Evolutionary conservation across 2,797 vertebrate species (phyloP), one percentile per base, ranked within the genome.

Genomic region (Monodelphis domestica): DNA sequence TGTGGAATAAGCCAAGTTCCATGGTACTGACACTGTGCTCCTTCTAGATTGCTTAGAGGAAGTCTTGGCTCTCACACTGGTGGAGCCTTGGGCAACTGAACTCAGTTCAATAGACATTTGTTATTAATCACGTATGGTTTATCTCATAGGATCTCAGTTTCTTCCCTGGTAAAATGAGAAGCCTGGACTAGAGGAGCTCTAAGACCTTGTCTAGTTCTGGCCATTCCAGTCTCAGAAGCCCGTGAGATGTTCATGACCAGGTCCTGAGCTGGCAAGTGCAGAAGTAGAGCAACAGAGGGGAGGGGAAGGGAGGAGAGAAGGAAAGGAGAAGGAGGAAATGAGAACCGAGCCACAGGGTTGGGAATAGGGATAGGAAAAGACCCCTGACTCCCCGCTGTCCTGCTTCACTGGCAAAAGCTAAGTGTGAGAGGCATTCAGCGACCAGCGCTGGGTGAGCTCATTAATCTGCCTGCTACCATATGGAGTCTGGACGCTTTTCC

Each of bases 381-480:
- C 93, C 87, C 26, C 33, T 30, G 92, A 51, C 91, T 70, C 93
- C 87, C 89, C 50, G 87, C 89, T 87, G 51, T 93, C 50, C 91
- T 88, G 56, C 63, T 53, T 2, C 0, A 53, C 94, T 96, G 96
- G 93, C 92, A 94, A 95, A 94, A 94, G 89, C 24, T 56, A 89
- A 54, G 54, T 7, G 0, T 89, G 90, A 95, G 93, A 52, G 7
- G 88, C 0, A 17, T 88, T 91, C 12, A 30, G 87, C 2, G 87
- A 51, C 15, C 56, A n/a, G 91, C 55, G 89, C 88, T 89, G 59
- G 89, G 33, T 5, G 70, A 94, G 95, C 95, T 97, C 38, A 1
- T 95, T 93, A 96, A 54, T 90, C 87, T 91, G 91, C 89, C 92
- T 94, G 33, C 90, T 3, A 3, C 94, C 95, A 94, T 91, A 94